Evolutionary conservation across 2,113 vertebrate genomes (phyloP), one percentile per base, ranked within the genome.

Genomic region (Corvus hawaiiensis): DNA sequence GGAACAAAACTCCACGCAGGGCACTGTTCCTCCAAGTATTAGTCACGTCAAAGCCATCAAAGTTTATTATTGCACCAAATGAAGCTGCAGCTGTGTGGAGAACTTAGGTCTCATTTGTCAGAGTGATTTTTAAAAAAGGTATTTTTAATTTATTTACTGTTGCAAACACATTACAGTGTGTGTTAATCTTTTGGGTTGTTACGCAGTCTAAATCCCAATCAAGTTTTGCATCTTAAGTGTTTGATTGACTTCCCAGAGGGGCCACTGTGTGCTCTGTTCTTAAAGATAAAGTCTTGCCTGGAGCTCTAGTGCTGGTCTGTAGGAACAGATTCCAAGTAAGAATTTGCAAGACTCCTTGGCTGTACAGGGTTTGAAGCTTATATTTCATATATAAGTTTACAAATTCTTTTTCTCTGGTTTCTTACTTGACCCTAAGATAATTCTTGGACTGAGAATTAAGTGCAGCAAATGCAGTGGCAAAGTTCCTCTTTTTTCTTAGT

Each of bases 201-300:
- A 44, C 0, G 4, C 59, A 44, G 0, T 69, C 44, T 27, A 48
- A 83, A 69, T 69, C 30, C 32, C 2, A 1, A 7, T 51, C 55
- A 43, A 78, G 32, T 56, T 86, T 32, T 67, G 33, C 1, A 1
- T 26, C 33, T 17, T 13, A 6, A 59, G 11, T 35, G 41, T 43
- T 76, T 80, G 49, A 10, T 48, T 52, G 33, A 24, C 24, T 69
- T 61, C 35, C 18, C 44, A 27, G 77, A n/a, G 26, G 2, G 27
- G 68, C 68, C 59, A 4, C n/a, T 58, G 37, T 30, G 13, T 37
- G 66, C 39, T 69, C 39, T 73, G 18, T 41, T 69, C 16, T 51
- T 33, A 48, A 27, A 13, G 52, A 22, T 39, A 3, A 68, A 74
- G 46, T 33, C 24, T 59, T 23, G 15, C 28, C 48, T 63, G 48